phyloP scores from a whole-genome alignment of 1,140 invertebrate species.

The Samia ricini region DNA sequence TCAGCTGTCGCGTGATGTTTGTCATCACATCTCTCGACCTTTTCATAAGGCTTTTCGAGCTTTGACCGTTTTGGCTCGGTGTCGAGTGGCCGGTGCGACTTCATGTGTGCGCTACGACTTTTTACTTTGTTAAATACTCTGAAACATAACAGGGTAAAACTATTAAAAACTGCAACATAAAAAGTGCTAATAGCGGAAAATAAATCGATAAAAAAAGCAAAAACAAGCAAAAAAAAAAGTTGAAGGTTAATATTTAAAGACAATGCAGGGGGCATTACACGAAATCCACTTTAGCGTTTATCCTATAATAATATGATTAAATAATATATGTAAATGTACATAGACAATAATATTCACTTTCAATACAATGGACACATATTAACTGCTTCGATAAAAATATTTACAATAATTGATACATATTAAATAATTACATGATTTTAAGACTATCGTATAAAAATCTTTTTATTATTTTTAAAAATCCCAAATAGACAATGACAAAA shows the following conservation, averaged over 20 bases:
- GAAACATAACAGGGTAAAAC: conserved; percentile 77
- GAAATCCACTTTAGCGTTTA: conserved; percentile 40
- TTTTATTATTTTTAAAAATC: neutral
- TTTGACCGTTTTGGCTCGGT: conserved; percentile 79
- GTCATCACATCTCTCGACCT: conserved; percentile 71
- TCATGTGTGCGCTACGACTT: conserved; percentile 98
- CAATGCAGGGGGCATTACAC: conserved; percentile 50
- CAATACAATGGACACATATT: conserved; percentile 52
- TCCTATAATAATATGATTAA: conserved; percentile 39
- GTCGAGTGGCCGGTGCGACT: conserved; percentile 93
- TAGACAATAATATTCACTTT: conserved; percentile 35
- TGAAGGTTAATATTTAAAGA: conserved; percentile 46
- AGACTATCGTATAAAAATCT: neutral
- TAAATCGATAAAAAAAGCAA: conserved; percentile 42
- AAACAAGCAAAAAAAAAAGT: conserved; percentile 62
- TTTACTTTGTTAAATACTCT: conserved; percentile 98
- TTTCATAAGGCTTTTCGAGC: conserved; percentile 78
- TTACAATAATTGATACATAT: conserved; percentile 23
- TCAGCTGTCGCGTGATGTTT: conserved; percentile 65
- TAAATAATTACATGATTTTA: neutral
- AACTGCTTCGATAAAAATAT: conserved; percentile 45
- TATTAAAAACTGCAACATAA: conserved; percentile 65
- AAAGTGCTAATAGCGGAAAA: conserved; percentile 34
- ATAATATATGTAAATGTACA: conserved; percentile 41
- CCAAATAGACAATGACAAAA: neutral